A percentile compares a stretch with the other conserved stretches of the same genome.
Evolutionary conservation across 2,113 vertebrate species (phyloP).

Genomic region (Platysteira castanea): DNA sequence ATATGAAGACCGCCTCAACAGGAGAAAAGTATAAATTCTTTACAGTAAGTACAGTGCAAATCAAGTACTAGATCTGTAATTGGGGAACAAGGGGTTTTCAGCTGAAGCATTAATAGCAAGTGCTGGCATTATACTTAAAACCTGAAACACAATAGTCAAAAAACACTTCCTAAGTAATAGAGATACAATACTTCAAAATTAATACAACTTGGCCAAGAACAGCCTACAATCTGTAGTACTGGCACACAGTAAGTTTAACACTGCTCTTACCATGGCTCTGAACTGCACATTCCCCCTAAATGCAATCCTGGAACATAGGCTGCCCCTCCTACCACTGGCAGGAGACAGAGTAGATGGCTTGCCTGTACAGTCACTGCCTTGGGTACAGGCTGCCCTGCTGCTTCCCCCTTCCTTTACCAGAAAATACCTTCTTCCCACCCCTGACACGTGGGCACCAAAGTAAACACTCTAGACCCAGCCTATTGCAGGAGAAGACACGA

Average conservation of each 20-base stretch:
- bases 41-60: neutral
- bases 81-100: neutral
- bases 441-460: fast-evolving
- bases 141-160: neutral
- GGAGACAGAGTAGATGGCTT: neutral
- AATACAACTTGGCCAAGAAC: neutral
- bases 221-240: neutral
- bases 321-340: neutral
- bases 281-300: neutral
- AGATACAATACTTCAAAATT: neutral
- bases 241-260: neutral
- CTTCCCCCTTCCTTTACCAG: neutral
- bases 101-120: neutral
- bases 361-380: neutral
- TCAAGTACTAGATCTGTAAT: neutral
- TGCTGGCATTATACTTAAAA: neutral
- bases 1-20: neutral
- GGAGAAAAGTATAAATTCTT: neutral
- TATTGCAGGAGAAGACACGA: neutral
- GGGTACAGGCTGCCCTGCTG: neutral
- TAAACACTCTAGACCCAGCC: neutral
- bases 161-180: neutral
- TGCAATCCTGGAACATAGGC: neutral
- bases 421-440: neutral
- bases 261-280: neutral